Evolutionary conservation across 2,888 invertebrate genomes (phyloP), one percentile per base, ranked within the genome.

Genomic region (Drosophila subsilvestris): DNA sequence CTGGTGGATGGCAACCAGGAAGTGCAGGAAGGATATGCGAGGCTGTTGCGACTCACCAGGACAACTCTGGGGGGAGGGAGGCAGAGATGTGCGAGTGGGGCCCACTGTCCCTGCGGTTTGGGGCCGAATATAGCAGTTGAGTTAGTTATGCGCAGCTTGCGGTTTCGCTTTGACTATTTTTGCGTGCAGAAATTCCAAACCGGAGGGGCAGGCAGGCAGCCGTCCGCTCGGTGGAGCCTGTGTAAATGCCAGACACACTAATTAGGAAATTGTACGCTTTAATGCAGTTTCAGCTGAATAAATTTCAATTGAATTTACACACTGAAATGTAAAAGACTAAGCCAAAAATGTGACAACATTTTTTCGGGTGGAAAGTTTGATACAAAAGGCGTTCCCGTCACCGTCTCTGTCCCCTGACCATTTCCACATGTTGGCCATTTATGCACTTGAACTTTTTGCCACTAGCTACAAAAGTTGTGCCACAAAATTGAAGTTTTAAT

Each of bases 401-500:
- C 50, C 57, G 62, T 2, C 65, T 48, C 56, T 63, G 60, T 74
- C 25, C 43, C 60, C n/a, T n/a, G n/a, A n/a, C 69, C 25, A 29
- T 70, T 49, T 75, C 76, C 79, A 76, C 75, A 80, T 71, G 87
- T 66, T 83, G 76, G 63, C 78, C 89, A 80, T 88, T 86, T 86
- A 75, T 84, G 85, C 63, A 72, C 78, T 86, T 88, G 87, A 72
- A 86, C 77, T 86, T 76, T 73, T 67, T 72, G 48, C 57, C 55
- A 71, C 59, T 66, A 71, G 66, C 75, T 71, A 61, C 67, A 65
- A 81, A 75, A 77, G 78, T 89, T 88, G 20, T 37, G 42, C 63
- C 72, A 59, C 67, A 79, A 80, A 86, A 84, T 79, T 85, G 72
- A 90, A 90, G 82, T 90, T 90, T 90, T 91, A 90, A 90, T 90